phyloP scores from a whole-genome alignment of 2,797 vertebrate genomes.

The Furcifer pardalis region DNA sequence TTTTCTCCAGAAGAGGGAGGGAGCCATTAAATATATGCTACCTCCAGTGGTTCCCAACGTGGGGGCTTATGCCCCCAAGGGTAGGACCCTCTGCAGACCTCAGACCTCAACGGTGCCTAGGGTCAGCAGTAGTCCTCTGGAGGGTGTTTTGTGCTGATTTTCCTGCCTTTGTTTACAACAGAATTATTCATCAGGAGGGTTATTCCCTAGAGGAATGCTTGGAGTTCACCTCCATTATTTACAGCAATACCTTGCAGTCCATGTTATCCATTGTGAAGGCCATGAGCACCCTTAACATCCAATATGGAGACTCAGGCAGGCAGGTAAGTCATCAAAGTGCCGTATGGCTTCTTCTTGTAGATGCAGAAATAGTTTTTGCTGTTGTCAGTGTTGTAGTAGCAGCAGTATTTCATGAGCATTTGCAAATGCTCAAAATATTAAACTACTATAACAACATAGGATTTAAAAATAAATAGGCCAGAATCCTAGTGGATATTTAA shows the following conservation, averaged over 20 bases:
- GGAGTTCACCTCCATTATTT: conserved; percentile 96
- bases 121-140: background rate
- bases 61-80: no score
- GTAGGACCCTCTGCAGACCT: background rate
- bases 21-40: no score
- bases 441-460: no score
- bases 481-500: no score
- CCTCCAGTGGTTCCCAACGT: no score
- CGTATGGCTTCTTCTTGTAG: background rate
- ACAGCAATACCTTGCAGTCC: conserved; percentile 96
- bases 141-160: conserved; percentile 2
- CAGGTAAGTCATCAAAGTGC: conserved; percentile 76
- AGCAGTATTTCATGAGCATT: background rate
- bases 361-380: background rate
- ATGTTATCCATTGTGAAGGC: conserved; percentile 94
- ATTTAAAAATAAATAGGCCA: no score
- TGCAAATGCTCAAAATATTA: background rate
- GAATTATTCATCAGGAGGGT: conserved; percentile 98
- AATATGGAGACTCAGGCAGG: conserved; percentile 86
- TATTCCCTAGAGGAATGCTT: conserved; percentile 95
- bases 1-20: no score
- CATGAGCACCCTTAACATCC: conserved; percentile 91
- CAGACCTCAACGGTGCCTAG: background rate
- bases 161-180: conserved; percentile 48
- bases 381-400: background rate